Evolutionary conservation across 2,113 vertebrate species (phyloP).

Genomic region (Ceyx melanurus): DNA sequence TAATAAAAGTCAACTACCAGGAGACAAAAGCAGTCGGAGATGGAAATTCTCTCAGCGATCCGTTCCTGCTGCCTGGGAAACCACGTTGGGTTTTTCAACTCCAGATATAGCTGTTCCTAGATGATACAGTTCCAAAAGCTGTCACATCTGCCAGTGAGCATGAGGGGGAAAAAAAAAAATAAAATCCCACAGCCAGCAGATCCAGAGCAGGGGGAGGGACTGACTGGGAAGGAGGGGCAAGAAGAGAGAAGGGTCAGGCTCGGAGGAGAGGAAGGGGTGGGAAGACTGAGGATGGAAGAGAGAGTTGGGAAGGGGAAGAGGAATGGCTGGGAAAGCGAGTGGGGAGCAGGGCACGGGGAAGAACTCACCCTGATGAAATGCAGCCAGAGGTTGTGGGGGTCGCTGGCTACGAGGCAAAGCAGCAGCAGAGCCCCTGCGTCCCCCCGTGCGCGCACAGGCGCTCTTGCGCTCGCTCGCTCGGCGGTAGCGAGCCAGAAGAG

Average conservation of each 20-base stretch:
- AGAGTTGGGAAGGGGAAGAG: not conserved
- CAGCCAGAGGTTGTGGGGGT: not conserved
- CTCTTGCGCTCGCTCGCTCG: not conserved
- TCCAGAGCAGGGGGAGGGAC: conserved; percentile 67
- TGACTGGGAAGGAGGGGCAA: conserved; percentile 53
- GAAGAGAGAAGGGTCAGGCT: conserved; percentile 59
- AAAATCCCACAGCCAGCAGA: conserved; percentile 46
- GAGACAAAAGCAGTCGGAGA: conserved; percentile 66
- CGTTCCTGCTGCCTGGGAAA: conserved; percentile 69
- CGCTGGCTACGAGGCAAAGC: not conserved
- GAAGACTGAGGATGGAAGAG: not conserved
- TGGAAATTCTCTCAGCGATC: conserved; percentile 62
- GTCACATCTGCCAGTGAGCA: conserved; percentile 67
- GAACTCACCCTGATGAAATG: not conserved
- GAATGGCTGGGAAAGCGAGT: not conserved
- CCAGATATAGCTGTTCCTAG: conserved; percentile 57
- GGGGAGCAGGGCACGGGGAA: not conserved
- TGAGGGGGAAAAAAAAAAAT: not conserved
- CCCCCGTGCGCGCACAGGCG: too few relatives aligned
- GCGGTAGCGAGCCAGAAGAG: not conserved
- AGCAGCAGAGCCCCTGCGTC: not conserved
- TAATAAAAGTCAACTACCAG: conserved; percentile 71
- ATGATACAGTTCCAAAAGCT: conserved; percentile 60
- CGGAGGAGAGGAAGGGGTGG: conserved; percentile 49
- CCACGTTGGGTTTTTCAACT: conserved; percentile 58